Evolutionary conservation across 2,888 invertebrate genomes (phyloP), one percentile per base, ranked within the genome.

Genomic region (Hypercompe scribonia): DNA sequence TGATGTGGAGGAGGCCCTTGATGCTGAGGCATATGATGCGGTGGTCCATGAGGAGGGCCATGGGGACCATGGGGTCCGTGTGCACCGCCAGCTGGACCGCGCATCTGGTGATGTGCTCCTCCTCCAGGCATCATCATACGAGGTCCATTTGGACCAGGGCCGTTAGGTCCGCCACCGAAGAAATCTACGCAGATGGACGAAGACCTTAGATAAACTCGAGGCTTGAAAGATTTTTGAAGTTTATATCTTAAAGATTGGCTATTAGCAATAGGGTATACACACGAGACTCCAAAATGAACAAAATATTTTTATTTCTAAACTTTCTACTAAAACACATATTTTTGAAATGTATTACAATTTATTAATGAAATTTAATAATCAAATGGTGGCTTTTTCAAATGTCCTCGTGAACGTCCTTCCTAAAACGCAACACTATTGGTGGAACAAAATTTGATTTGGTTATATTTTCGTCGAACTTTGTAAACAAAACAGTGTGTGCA

Each of bases 71-170:
- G 94, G 80, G 94, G 94, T 0, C 94, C 94, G 34, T 78, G 78
- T 1, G 68, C 75, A 1, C 85, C 84, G 0, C 88, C 88, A 7
- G 87, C 82, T 0, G 87, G 83, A 69, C 85, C 85, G 5, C 84
- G 85, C 68, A 84, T 36, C 73, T 81, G 85, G 50, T 84, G 84
- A 65, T 85, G 84, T 1, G 78, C 66, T 18, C 68, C 81, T 1
- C 84, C 82, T 18, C 89, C 89, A 2, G 84, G 75, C 89, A 89
- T 88, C 89, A 89, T 89, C 89, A 89, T 89, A 28, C 89, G 89
- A 86, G 95, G 95, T 0, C 95, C 96, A 77, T 95, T 94, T 3
- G 94, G 95, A 2, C 95, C 95, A 13, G 95, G 95, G 1, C 95
- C 95, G 78, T 95, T 95, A 15, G 95, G 95, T 34, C 94, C 94